Conservation (phyloP, 2,113 vertebrate genomes). For the Vimba vimba region DNA sequence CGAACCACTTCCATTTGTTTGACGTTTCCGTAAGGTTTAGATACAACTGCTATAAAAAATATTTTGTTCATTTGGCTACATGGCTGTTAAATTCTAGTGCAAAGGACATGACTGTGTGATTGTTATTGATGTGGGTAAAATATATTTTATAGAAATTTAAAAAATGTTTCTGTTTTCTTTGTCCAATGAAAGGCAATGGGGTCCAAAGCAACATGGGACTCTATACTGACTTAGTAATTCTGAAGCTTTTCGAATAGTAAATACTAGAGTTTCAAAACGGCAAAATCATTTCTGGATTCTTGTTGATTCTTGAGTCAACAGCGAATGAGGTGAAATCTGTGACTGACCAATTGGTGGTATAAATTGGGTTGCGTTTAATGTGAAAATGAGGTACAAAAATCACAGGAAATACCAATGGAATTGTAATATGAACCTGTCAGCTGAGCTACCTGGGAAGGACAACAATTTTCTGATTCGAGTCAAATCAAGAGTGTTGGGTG, state of each 20-base stretch:
- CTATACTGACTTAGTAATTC: not conserved
- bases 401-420: slow-evolving; percentile 23
- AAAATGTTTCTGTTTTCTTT: not conserved
- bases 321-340: not conserved
- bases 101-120: not conserved
- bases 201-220: not conserved
- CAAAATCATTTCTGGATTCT: not conserved
- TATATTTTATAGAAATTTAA: too few species aligned
- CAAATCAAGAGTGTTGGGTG: slow-evolving; percentile 53
- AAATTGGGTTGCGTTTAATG: not conserved
- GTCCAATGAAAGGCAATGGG: not conserved
- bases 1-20: not conserved
- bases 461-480: slow-evolving; percentile 47
- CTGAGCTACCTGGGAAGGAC: slow-evolving; percentile 67
- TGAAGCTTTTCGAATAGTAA: not conserved
- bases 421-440: slow-evolving; percentile 64
- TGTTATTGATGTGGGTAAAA: not conserved
- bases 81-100: not conserved
- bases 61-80: not conserved
- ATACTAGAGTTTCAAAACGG: not conserved
- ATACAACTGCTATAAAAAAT: not conserved
- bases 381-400: not conserved
- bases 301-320: not conserved
- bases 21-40: not conserved
- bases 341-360: not conserved